Evolutionary conservation across 2,113 vertebrate genomes (phyloP).

Genomic region (Harpagus bidentatus): DNA sequence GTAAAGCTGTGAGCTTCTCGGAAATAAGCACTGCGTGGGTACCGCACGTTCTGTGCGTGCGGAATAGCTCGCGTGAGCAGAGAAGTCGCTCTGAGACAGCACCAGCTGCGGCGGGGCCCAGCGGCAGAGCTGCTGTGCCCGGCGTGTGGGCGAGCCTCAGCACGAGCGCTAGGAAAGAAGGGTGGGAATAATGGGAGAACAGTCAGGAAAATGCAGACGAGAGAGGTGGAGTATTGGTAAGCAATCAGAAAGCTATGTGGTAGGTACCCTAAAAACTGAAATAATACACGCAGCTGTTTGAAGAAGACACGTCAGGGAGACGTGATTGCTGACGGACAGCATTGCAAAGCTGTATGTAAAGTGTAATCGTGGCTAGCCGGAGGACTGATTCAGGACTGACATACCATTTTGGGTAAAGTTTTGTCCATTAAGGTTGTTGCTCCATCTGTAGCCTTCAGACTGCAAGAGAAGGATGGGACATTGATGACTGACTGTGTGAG

Average conservation of each 20-base stretch:
- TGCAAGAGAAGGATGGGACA: neutral
- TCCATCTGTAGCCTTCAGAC: neutral
- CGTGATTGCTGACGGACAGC: neutral
- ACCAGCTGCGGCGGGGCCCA: neutral
- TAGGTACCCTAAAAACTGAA: neutral
- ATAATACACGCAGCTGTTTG: neutral
- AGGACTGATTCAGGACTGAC: neutral
- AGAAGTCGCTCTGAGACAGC: rapidly evolving
- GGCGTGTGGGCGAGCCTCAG: neutral
- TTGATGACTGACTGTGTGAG: neutral
- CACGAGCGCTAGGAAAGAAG: neutral
- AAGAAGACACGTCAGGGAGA: neutral
- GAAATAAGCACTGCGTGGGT: neutral
- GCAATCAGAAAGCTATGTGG: neutral
- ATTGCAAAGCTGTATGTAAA: neutral
- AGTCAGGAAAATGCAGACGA: neutral
- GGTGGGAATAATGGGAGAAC: neutral
- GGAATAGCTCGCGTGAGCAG: neutral
- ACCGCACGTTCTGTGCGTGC: neutral
- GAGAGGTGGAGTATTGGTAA: neutral
- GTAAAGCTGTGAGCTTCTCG: neutral
- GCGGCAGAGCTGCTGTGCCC: neutral
- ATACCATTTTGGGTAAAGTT: neutral
- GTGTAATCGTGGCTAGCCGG: neutral
- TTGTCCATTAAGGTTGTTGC: neutral